Evolutionary conservation across 2,113 vertebrate species (phyloP).

Genomic region (Chamaetylas fuelleborni): DNA sequence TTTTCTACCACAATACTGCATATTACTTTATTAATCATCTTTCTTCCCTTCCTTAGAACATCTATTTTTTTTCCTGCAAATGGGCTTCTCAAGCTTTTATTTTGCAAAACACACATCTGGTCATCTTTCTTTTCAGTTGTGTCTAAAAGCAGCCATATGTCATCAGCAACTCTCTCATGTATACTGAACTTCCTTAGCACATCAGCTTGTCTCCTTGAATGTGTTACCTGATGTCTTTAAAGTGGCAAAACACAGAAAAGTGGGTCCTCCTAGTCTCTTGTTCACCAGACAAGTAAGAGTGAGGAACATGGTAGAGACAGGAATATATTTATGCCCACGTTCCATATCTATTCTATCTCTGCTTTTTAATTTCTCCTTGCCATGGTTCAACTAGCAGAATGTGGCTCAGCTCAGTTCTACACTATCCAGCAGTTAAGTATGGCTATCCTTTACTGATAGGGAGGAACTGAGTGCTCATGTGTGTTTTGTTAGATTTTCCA

Average conservation of each 20-base stretch:
- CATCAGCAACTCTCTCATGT: constrained; percentile 45
- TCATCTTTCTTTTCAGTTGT: constrained; percentile 50
- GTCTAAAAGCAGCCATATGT: constrained; percentile 63
- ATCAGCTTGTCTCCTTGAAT: constrained; percentile 58
- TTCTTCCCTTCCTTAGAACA: constrained; percentile 21
- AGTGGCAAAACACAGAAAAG: constrained; percentile 12
- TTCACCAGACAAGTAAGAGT: not conserved
- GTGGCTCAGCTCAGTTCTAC: not conserved
- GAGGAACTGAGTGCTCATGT: not conserved
- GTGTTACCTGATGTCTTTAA: constrained; percentile 47
- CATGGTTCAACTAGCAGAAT: not conserved
- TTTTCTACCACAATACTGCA: not conserved
- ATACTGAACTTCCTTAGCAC: constrained; percentile 63
- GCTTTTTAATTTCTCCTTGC: not conserved
- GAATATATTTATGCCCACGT: not conserved
- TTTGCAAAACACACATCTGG: constrained; percentile 60
- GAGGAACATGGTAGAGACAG: not conserved
- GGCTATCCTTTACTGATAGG: not conserved
- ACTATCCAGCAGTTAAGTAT: not conserved
- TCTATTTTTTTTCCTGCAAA: constrained; percentile 17
- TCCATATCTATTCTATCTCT: not conserved
- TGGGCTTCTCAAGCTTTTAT: constrained; percentile 26
- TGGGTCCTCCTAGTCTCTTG: not conserved
- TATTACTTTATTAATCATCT: constrained; percentile 51
- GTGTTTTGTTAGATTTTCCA: not conserved